These are phyloP conservation scores for Eptesicus fuscus DNA, from an alignment of 2,113 vertebrate species.

Conservation along the genomic window DNA sequence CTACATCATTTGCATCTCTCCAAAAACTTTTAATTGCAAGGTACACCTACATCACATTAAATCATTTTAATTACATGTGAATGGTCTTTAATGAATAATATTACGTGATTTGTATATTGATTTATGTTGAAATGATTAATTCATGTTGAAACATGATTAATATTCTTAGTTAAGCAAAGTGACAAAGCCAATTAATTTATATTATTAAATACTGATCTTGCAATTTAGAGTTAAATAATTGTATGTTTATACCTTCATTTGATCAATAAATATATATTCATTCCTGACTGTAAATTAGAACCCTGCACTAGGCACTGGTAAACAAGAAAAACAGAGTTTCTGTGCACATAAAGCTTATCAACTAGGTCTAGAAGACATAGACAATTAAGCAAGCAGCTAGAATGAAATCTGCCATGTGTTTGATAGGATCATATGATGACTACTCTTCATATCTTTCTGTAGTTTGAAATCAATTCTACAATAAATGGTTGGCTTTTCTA, in stretches of 20 bases:
- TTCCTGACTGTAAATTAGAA: neutral
- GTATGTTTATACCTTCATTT: neutral
- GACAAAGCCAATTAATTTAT: neutral
- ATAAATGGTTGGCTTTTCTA: neutral
- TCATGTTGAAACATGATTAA: neutral
- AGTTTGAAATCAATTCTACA: neutral
- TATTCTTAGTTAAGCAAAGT: neutral
- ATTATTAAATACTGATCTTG: neutral
- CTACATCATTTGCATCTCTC: neutral
- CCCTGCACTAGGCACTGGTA: neutral
- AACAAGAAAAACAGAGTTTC: neutral
- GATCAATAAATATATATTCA: neutral
- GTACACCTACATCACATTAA: neutral
- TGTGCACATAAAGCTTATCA: neutral
- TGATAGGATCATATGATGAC: neutral
- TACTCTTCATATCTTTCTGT: neutral
- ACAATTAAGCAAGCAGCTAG: neutral
- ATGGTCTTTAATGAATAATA: neutral
- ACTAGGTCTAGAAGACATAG: neutral
- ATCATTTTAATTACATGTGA: neutral
- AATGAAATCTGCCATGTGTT: neutral
- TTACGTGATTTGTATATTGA: neutral
- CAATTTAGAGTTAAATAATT: conserved; percentile 10
- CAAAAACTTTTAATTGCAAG: neutral
- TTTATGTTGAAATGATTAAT: neutral